These are phyloP conservation scores for Boloria euphrosyne DNA, from an alignment of 2,888 invertebrate species.

Conservation along the genomic window DNA sequence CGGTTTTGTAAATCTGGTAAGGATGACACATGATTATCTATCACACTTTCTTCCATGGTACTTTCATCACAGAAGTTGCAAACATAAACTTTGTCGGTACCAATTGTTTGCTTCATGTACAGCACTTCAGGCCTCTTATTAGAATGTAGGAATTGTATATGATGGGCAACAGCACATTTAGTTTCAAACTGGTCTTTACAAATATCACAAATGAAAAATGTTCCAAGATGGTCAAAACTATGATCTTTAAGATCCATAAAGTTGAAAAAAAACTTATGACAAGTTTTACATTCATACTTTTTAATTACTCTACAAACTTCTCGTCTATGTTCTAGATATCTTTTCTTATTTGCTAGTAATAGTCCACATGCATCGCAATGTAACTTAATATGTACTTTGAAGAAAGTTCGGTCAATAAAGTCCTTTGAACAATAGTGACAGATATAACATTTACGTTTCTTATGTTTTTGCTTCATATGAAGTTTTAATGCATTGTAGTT, in stretches of 20 bases:
- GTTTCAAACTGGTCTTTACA: conserved; percentile 65
- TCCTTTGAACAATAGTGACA: conserved; percentile 69
- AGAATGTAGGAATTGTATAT: conserved; percentile 61
- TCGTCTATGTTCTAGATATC: conserved; percentile 56
- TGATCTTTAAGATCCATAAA: conserved; percentile 72
- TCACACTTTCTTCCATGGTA: conserved; percentile 53
- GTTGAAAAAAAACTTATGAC: conserved; percentile 54
- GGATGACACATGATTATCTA: conserved; percentile 55
- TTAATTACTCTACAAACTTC: conserved; percentile 55
- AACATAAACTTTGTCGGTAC: conserved; percentile 54
- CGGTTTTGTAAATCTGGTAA: conserved; percentile 63
- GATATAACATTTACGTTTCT: conserved; percentile 71
- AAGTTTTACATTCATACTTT: conserved; percentile 59
- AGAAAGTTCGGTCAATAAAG: conserved; percentile 67
- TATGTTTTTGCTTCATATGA: conserved; percentile 63
- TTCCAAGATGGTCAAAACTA: conserved; percentile 57
- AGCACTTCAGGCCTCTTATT: conserved; percentile 52
- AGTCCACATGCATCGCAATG: conserved; percentile 65
- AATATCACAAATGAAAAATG: conserved; percentile 60
- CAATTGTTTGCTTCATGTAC: conserved; percentile 52
- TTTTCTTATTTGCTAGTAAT: conserved; percentile 51
- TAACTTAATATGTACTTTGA: conserved; percentile 71
- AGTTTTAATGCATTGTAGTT: conserved; percentile 54
- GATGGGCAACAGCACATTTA: conserved; percentile 63
- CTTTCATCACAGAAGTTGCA: conserved; percentile 69